These are phyloP conservation scores for Caenorhabditis panamensis DNA, from an alignment of 2,888 invertebrate species.

Conservation along the genomic window DNA sequence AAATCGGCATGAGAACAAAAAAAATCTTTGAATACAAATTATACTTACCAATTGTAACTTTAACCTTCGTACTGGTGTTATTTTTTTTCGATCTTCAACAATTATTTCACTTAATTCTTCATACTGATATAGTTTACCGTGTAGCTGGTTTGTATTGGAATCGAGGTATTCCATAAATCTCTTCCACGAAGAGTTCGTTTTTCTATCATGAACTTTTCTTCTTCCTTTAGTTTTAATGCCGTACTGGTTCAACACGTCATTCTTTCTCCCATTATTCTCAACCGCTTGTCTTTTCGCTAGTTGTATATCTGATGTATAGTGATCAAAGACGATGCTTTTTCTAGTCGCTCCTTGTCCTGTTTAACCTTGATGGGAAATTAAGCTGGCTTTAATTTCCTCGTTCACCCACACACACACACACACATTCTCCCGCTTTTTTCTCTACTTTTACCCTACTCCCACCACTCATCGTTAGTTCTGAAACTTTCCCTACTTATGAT, in stretches of 20 bases:
- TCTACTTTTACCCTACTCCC: not conserved
- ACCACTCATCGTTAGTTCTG: not conserved
- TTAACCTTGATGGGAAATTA: constrained; percentile 44
- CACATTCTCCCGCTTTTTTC: not conserved
- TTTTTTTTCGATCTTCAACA: constrained; percentile 26
- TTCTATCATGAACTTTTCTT: not conserved
- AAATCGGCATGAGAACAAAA: not conserved
- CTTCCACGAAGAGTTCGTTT: constrained; percentile 32
- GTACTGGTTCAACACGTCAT: constrained; percentile 10
- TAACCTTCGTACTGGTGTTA: constrained; percentile 35
- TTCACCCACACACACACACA: constrained; percentile 18
- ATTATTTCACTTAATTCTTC: not conserved
- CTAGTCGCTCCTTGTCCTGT: constrained; percentile 48
- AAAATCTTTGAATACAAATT: not conserved
- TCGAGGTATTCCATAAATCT: not conserved
- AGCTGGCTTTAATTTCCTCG: constrained; percentile 47
- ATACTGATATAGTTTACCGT: constrained; percentile 6
- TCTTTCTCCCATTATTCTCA: not conserved
- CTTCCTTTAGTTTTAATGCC: not conserved
- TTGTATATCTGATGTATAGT: constrained; percentile 31
- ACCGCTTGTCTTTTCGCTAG: constrained; percentile 15
- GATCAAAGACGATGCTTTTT: not conserved
- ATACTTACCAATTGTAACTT: constrained; percentile 6
- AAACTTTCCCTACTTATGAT: not conserved
- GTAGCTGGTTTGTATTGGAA: not conserved